Evolutionary conservation across 2,888 invertebrate genomes (phyloP), one percentile per base, ranked within the genome.

Genomic region (Hirtodrosophila histrioides): DNA sequence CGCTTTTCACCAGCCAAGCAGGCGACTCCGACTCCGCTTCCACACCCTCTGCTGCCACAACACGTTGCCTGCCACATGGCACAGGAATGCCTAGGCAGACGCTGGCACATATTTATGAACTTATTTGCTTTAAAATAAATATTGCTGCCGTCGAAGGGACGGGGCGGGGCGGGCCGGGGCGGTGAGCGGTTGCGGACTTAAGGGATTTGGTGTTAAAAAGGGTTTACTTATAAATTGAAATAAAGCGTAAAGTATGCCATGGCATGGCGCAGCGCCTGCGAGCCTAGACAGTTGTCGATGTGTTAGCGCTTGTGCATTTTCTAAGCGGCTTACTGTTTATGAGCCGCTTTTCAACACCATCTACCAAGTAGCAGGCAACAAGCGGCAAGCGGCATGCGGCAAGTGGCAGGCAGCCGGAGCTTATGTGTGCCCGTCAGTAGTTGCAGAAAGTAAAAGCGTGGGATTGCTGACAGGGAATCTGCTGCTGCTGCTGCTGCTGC

Each of bases 101-200:
- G 31, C 29, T 43, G 57, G 36, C 68, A 65, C 86, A 78, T 85
- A 87, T 83, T 83, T 87, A 83, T 83, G 86, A 87, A 87, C 74
- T 85, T 85, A 87, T 87, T 82, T 82, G 83, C 88, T 82, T 85
- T 85, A 75, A 87, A 78, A 73, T 82, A 82, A 87, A 87, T 78
- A 87, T 66, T 61, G 71, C 54, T 27, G 50, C 43, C 7, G 8
- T 31, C 6, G 31, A 9, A 9, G 31, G 27, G 27, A n/a, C 3
- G 11, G 0, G 11, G 11, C 23, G n/a, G n/a, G n/a, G n/a, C n/a
- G 31, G 27, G 27, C 9, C 3, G 11, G 0, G 11, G 3, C 8
- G 3, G 8, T 7, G 23, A 12, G 3, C n/a, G 57, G 58, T 41
- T 41, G 61, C 10, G 37, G 75, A 57, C 79, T 87, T 73, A 70